These are phyloP conservation scores for Tipula vernalis DNA, from an alignment of 2,888 invertebrate genomes.

Conservation along the genomic window DNA sequence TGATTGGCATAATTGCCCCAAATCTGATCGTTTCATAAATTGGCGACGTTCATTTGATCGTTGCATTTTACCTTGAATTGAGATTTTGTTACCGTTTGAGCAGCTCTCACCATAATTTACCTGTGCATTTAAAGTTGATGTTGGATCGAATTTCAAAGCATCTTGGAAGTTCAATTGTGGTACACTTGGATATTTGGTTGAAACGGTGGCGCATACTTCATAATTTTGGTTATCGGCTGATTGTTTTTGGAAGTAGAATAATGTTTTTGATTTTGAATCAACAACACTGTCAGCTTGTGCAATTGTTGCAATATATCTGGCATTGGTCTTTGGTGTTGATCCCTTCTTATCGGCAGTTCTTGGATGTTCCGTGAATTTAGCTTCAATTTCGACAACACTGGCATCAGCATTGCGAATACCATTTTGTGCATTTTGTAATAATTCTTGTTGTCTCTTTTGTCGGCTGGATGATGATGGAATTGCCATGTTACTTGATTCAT, in stretches of 20 bases:
- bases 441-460: constrained; percentile 38
- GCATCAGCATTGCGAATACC: constrained; percentile 43
- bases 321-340: constrained; percentile 16
- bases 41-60: constrained; percentile 40
- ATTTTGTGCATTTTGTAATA: constrained; percentile 40
- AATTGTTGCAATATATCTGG: constrained; percentile 40
- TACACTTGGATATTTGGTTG: constrained; percentile 32
- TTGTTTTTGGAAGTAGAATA: constrained; percentile 23
- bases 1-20: neutral
- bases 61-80: constrained; percentile 36
- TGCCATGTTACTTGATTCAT: constrained; percentile 18
- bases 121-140: constrained; percentile 36
- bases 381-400: constrained; percentile 40
- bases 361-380: constrained; percentile 39
- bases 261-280: constrained; percentile 41
- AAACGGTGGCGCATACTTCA: neutral
- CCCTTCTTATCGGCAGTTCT: neutral
- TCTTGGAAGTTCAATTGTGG: constrained; percentile 41
- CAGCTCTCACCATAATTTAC: constrained; percentile 40
- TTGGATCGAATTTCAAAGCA: constrained; percentile 41
- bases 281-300: constrained; percentile 44
- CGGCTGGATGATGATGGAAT: constrained; percentile 34
- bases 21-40: constrained; percentile 30
- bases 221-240: neutral
- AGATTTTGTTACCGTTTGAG: constrained; percentile 23